Percentiles rank a stretch among this genome's conserved stretches.
Evolutionary conservation across 1,140 invertebrate genomes (phyloP).

Genomic region (Carcinoscorpius rotundicauda): DNA sequence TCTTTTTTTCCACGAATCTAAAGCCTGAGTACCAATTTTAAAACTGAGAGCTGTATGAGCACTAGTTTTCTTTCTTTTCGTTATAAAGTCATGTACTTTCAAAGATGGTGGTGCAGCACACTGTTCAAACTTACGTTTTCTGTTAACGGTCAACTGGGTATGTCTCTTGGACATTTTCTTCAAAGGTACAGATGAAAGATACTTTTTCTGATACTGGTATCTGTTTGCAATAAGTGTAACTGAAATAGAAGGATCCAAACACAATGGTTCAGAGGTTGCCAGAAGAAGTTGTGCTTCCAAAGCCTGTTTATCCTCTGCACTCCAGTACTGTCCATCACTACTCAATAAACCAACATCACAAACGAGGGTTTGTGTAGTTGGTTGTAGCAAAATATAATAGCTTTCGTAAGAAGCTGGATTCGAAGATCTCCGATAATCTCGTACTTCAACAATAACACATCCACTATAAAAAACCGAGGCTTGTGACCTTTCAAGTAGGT

Average conservation of each 20-base stretch:
- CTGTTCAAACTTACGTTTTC: constrained; percentile 74
- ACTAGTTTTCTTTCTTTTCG: constrained; percentile 27
- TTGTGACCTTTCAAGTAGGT: constrained; percentile 64
- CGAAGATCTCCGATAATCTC: constrained; percentile 60
- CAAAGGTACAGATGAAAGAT: constrained; percentile 58
- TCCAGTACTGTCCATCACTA: constrained; percentile 50
- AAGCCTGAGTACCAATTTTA: constrained; percentile 11
- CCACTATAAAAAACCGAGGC: constrained; percentile 77
- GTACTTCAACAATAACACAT: constrained; percentile 79
- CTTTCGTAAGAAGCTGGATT: constrained; percentile 25
- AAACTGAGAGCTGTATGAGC: too few relatives aligned
- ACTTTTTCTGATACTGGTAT: constrained; percentile 54
- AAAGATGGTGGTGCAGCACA: constrained; percentile 62
- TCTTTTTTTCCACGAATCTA: constrained; percentile 1
- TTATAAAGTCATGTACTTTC: constrained; percentile 52
- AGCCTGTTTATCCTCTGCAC: constrained; percentile 58
- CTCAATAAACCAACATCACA: constrained; percentile 57
- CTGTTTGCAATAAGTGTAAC: constrained; percentile 58
- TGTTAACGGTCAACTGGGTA: constrained; percentile 48
- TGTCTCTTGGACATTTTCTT: constrained; percentile 39
- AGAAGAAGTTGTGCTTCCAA: constrained; percentile 61
- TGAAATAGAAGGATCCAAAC: constrained; percentile 69
- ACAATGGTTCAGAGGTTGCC: constrained; percentile 68
- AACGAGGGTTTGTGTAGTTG: constrained; percentile 67
- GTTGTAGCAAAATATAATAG: constrained; percentile 68